Conservation (phyloP, 1,140 invertebrate genomes). For the Eueides isabella region DNA sequence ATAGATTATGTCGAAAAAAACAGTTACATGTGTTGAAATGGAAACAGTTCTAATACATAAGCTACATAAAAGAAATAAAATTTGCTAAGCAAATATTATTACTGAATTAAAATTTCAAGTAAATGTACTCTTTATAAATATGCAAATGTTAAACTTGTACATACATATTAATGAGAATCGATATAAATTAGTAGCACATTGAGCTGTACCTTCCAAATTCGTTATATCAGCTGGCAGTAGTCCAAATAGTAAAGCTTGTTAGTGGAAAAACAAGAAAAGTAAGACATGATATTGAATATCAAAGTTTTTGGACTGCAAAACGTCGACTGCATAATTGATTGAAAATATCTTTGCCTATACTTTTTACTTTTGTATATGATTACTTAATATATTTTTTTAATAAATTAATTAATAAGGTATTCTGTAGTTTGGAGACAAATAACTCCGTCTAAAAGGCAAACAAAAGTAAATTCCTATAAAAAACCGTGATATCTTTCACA, state of each 20-base stretch:
- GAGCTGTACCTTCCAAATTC: constrained; percentile 33
- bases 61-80: not conserved
- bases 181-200: constrained; percentile 32
- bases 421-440: not conserved
- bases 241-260: constrained; percentile 28
- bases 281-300: constrained; percentile 14
- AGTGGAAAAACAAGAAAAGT: constrained; percentile 11
- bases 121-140: not conserved
- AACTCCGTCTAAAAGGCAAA: not conserved
- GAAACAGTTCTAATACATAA: no score
- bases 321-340: not conserved
- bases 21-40: no score
- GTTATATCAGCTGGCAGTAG: constrained; percentile 38
- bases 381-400: not conserved
- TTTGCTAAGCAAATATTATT: not conserved
- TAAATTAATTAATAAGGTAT: no score
- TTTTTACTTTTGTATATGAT: not conserved
- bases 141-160: not conserved
- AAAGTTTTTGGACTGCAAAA: not conserved
- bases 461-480: not conserved
- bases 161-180: constrained; percentile 30
- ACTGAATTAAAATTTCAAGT: not conserved
- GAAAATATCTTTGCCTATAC: constrained; percentile 10
- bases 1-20: no score
- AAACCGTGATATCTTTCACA: not conserved